Evolutionary conservation across 2,888 invertebrate genomes (phyloP).

Genomic region (Eupeodes latifasciatus): DNA sequence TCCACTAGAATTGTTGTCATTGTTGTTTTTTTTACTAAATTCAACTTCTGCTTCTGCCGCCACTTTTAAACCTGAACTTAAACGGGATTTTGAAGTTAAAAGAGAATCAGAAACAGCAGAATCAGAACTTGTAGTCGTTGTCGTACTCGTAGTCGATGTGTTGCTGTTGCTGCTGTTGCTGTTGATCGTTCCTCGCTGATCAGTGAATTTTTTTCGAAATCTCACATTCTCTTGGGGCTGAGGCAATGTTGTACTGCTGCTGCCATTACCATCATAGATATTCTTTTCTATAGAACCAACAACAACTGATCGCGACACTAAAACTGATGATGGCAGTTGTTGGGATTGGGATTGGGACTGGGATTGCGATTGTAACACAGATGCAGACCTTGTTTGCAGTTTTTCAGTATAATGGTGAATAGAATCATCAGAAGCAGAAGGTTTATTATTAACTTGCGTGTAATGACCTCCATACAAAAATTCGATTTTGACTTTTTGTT

Average conservation of each 20-base stretch:
- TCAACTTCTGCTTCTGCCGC: constrained; percentile 64
- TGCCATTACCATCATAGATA: constrained; percentile 52
- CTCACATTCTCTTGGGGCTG: constrained; percentile 65
- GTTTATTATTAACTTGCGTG: constrained; percentile 72
- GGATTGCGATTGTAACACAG: constrained; percentile 42
- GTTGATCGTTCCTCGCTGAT: constrained; percentile 59
- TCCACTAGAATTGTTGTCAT: constrained; percentile 50
- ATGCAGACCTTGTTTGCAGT: constrained; percentile 54
- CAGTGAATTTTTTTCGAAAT: constrained; percentile 67
- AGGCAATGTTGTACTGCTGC: constrained; percentile 43
- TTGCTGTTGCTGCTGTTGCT: constrained; percentile 31
- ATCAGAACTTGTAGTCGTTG: too few species aligned
- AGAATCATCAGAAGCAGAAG: constrained; percentile 66
- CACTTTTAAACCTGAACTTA: constrained; percentile 66
- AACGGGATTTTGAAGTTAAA: constrained; percentile 67
- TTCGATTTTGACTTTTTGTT: constrained; percentile 56
- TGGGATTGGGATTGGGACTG: constrained; percentile 23
- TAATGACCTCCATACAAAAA: constrained; percentile 70
- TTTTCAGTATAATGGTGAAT: constrained; percentile 62
- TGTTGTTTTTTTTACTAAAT: constrained; percentile 67
- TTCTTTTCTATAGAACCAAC: constrained; percentile 55
- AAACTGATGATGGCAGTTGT: constrained; percentile 42
- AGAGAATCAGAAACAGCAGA: constrained; percentile 57
- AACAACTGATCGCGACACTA: constrained; percentile 53
- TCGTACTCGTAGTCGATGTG: too few species aligned